Conservation (phyloP, 2,797 vertebrate genomes). For the Nyctalus aviator region DNA sequence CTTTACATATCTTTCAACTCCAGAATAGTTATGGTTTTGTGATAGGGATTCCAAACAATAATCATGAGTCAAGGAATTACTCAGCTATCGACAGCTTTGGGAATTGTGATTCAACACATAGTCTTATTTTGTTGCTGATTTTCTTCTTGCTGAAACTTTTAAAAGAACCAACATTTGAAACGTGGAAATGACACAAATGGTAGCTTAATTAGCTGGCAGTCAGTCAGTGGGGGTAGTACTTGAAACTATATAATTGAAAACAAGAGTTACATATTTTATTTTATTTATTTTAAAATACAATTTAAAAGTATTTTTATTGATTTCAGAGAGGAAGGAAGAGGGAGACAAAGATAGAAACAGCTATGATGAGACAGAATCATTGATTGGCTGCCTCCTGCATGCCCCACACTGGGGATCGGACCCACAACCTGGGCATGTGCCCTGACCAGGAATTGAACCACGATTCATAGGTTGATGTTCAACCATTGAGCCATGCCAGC, state of each 20-base stretch:
- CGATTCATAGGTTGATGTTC: too few species aligned
- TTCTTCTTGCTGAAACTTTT: conserved; percentile 43
- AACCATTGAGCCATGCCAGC: too few species aligned
- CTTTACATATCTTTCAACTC: conserved; percentile 29
- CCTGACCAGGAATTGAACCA: too few species aligned
- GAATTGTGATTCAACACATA: conserved; percentile 22
- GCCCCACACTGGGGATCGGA: too few species aligned
- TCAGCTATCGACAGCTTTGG: conserved; percentile 1
- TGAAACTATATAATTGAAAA: conserved; percentile 51
- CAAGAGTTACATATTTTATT: conserved; percentile 15
- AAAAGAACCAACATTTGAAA: background rate
- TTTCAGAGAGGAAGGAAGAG: too few species aligned
- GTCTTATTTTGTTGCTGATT: conserved; percentile 8
- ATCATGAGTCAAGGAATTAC: conserved; percentile 24
- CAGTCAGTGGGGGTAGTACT: background rate
- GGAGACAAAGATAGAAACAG: too few species aligned
- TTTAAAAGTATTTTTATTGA: too few species aligned
- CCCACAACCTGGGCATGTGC: too few species aligned
- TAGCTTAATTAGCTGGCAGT: background rate
- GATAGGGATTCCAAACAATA: conserved; percentile 10
- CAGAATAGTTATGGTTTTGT: conserved; percentile 8
- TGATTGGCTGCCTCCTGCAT: too few species aligned
- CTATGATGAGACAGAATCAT: too few species aligned
- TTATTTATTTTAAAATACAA: too few species aligned
- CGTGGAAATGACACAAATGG: background rate